Evolutionary conservation across 1,140 invertebrate species (phyloP).

Genomic region (Ladona fulva): DNA sequence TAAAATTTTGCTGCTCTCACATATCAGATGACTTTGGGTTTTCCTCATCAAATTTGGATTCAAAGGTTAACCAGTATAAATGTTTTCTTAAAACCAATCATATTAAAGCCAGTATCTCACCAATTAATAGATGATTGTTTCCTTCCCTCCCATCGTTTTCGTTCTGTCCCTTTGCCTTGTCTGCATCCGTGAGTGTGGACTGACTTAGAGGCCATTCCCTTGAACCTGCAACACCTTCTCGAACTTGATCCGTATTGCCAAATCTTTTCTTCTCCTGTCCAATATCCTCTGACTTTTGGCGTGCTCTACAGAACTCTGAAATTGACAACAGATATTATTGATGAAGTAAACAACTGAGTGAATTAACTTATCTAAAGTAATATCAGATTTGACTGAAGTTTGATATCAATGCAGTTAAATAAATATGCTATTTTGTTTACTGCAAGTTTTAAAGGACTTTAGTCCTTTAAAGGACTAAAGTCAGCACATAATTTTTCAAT

Average conservation of each 20-base stretch:
- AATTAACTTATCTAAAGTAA: too few relatives aligned
- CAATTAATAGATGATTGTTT: background rate
- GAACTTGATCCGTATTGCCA: constrained; percentile 13
- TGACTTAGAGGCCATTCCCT: background rate
- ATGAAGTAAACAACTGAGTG: background rate
- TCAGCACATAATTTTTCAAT: too few relatives aligned
- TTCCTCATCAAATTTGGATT: too few relatives aligned
- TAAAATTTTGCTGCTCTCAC: too few relatives aligned
- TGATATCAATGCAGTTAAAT: too few relatives aligned
- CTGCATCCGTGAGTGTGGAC: constrained; percentile 23
- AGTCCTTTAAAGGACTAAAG: too few relatives aligned
- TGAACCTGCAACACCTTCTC: background rate
- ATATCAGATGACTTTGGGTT: too few relatives aligned
- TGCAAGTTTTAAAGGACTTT: too few relatives aligned
- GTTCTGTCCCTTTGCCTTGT: constrained; percentile 16
- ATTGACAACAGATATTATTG: background rate
- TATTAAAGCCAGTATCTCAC: background rate
- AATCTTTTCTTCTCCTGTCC: constrained; percentile 16
- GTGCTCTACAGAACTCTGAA: constrained; percentile 27
- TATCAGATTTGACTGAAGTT: too few relatives aligned
- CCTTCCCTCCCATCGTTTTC: background rate
- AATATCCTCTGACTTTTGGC: background rate
- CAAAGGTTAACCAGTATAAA: too few relatives aligned
- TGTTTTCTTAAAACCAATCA: too few relatives aligned
- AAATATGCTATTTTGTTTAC: too few relatives aligned